Conservation (phyloP, 2,113 vertebrate genomes). For the Chionomys nivalis region DNA sequence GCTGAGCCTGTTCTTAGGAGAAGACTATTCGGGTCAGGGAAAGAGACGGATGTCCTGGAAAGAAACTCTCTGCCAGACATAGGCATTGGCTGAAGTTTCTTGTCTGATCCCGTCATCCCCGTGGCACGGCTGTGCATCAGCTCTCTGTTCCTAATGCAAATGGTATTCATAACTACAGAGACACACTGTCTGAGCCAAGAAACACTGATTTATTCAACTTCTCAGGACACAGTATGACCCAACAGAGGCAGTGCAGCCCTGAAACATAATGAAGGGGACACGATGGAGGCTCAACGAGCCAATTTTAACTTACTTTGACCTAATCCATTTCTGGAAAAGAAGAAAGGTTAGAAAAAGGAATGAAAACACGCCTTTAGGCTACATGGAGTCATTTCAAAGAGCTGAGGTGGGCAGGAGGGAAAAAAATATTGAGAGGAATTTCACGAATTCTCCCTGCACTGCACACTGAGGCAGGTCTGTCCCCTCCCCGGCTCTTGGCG, state of each 20-base stretch:
- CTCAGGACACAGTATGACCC: conserved; percentile 34
- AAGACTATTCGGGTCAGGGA: conserved; percentile 44
- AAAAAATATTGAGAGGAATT: not conserved
- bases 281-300: not conserved
- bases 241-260: conserved; percentile 59
- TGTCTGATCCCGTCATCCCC: conserved; percentile 58
- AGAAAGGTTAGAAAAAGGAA: not conserved
- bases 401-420: not conserved
- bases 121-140: conserved; percentile 55
- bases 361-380: not conserved
- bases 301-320: conserved; percentile 26
- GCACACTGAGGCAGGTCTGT: no score
- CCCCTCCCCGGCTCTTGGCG: not conserved
- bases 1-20: conserved; percentile 70
- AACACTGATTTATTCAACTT: conserved; percentile 64
- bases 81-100: conserved; percentile 74
- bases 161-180: conserved; percentile 76
- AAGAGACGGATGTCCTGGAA: conserved; percentile 34
- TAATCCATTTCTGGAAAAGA: not conserved
- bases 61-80: conserved; percentile 70
- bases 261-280: conserved; percentile 7
- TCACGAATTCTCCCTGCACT: not conserved
- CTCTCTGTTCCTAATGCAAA: conserved; percentile 71
- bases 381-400: not conserved
- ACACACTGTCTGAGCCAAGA: conserved; percentile 75